Evolutionary conservation across 2,888 invertebrate genomes (phyloP), one percentile per base, ranked within the genome.

Genomic region (Oscheius sp.): DNA sequence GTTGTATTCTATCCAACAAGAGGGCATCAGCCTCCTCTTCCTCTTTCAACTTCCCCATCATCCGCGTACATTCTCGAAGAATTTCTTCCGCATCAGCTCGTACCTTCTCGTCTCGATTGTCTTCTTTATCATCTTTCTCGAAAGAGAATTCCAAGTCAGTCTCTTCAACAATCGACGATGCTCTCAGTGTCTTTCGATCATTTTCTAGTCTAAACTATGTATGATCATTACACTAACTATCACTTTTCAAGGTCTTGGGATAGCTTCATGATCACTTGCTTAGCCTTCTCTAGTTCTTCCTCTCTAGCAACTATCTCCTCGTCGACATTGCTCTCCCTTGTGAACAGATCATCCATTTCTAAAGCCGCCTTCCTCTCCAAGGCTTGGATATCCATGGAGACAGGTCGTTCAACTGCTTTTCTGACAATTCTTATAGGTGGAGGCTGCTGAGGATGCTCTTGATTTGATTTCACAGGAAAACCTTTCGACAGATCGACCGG

Each of bases 1-100:
- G 30, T 17, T 64, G 49, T n/a, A 64, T 64, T 22, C 51, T 51
- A 38, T 49, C 63, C 30, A 47, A 38, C 14, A 64, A 24, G 12
- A 17, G 9, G 12, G 22, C 41, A 41, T 59, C 59, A 28, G 59
- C 44, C 26, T 59, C 59, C 28, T 59, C 65, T 41, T 65, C 47
- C 41, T 56, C 49, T 36, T 41, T 57, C 22, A 57, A 26, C 36
- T 47, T 57, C 17, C 32, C 33, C 64, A 51, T 64, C 62, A 62
- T 62, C 17, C 62, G 26, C 17, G 47, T 62, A 36, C 62, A 62
- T 30, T 62, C 62, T 22, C 49, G 32, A 8, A 62, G 30, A 22
- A 62, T 62, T 20, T 32, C 22, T 30, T 62, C 47, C 2, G 62
- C 47, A 33, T 62, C 62, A 26, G 44, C 36, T 17, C 38, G 36